Percentiles rank a stretch among this genome's conserved stretches.
Evolutionary conservation across 92 coral and sea anemone genomes (phyloP).

Genomic region (Meandrina meandrites): DNA sequence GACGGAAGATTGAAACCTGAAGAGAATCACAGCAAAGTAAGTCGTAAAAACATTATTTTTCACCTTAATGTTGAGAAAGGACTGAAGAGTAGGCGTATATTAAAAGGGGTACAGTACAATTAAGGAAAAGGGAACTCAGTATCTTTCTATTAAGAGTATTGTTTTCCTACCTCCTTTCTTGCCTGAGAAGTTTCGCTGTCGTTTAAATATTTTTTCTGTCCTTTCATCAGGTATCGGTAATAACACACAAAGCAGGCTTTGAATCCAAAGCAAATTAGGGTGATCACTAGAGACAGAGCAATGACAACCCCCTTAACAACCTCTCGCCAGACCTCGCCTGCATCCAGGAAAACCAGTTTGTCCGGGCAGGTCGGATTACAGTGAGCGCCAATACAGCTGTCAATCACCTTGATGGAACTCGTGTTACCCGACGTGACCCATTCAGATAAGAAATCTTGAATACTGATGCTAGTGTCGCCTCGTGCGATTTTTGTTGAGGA

Average conservation of each 20-base stretch:
- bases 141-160: background rate
- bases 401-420: constrained; percentile 27
- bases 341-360: constrained; percentile 55
- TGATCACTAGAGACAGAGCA: constrained; percentile 45
- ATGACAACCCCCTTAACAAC: constrained; percentile 6
- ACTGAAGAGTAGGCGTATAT: background rate
- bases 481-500: constrained; percentile 29
- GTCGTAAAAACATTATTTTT: too few species aligned
- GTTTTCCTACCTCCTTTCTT: constrained; percentile 56
- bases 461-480: constrained; percentile 11
- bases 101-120: background rate
- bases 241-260: constrained; percentile 47
- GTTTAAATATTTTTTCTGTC: constrained; percentile 36
- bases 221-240: constrained; percentile 30
- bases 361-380: constrained; percentile 73
- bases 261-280: constrained; percentile 45
- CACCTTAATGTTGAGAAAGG: background rate
- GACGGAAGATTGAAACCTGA: too few species aligned
- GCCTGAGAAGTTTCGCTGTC: constrained; percentile 48
- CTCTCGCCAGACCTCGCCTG: constrained; percentile 38
- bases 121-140: background rate
- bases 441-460: constrained; percentile 42
- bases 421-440: constrained; percentile 30
- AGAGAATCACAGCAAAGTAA: too few species aligned
- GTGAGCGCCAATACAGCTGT: constrained; percentile 66